Evolutionary conservation across 2,797 vertebrate species (phyloP).

Genomic region (Parauchenoglanis ngamensis): DNA sequence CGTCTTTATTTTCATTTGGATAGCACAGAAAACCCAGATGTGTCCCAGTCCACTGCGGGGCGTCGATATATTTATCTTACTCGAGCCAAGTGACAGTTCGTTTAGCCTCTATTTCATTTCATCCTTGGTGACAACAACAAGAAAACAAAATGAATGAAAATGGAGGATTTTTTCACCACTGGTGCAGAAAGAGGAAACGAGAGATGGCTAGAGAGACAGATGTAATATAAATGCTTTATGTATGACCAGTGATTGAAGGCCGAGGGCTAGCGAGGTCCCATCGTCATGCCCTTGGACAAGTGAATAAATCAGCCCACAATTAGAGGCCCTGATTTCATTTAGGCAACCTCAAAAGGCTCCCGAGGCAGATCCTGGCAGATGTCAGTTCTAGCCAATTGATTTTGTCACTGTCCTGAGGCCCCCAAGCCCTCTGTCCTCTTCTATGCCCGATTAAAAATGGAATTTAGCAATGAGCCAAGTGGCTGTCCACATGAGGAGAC

Average conservation of each 20-base stretch:
- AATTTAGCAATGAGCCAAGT: conserved; percentile 73
- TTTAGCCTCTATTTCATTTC: conserved; percentile 72
- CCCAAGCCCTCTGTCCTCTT: conserved; percentile 66
- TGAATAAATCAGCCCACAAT: conserved; percentile 84
- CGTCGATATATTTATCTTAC: conserved; percentile 76
- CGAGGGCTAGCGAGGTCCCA: conserved; percentile 66
- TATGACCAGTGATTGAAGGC: conserved; percentile 71
- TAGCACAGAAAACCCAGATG: conserved; percentile 35
- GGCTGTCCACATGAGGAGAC: conserved; percentile 73
- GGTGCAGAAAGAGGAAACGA: conserved; percentile 68
- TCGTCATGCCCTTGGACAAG: conserved; percentile 74
- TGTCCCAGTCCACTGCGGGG: conserved; percentile 57
- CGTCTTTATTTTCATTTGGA: conserved; percentile 45
- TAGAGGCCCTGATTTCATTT: conserved; percentile 81
- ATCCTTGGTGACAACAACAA: conserved; percentile 47
- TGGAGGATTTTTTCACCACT: conserved; percentile 60
- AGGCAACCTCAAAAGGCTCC: conserved; percentile 76
- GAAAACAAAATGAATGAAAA: conserved; percentile 69
- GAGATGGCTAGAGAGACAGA: conserved; percentile 4
- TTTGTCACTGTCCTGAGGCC: conserved; percentile 76
- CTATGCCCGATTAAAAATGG: conserved; percentile 75
- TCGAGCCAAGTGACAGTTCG: conserved; percentile 77
- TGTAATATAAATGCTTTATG: conserved; percentile 66
- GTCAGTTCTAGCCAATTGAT: conserved; percentile 85
- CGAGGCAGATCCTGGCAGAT: conserved; percentile 77